Evolutionary conservation across 2,113 vertebrate species (phyloP).

Genomic region (Sialia sialis): DNA sequence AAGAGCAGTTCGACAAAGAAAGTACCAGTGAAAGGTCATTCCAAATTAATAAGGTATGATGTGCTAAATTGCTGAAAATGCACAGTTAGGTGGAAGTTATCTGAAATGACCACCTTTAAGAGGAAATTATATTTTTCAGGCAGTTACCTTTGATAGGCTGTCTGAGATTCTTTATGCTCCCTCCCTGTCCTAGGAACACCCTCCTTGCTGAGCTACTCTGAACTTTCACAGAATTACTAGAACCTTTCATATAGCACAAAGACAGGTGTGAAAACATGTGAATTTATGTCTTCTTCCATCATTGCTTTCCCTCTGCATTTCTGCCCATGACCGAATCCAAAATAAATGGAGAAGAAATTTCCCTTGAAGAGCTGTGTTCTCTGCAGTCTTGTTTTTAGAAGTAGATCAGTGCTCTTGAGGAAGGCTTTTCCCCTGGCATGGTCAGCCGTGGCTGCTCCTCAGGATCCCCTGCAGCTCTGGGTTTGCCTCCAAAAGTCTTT

Average conservation of each 20-base stretch:
- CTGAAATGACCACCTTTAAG: neutral
- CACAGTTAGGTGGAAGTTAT: neutral
- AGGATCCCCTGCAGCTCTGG: too few species aligned
- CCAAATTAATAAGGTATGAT: constrained; percentile 76
- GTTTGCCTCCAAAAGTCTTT: too few species aligned
- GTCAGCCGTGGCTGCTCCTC: too few species aligned
- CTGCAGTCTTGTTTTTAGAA: too few species aligned
- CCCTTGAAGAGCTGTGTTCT: too few species aligned
- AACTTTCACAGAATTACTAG: neutral
- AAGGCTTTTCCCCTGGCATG: too few species aligned
- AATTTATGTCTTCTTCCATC: neutral
- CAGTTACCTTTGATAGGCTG: neutral
- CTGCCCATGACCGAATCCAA: too few species aligned
- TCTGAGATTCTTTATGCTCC: fast-evolving
- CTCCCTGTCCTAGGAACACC: fast-evolving
- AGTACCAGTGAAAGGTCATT: constrained; percentile 80
- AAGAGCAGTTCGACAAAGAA: constrained; percentile 68
- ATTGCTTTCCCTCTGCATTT: too few species aligned
- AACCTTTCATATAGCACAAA: neutral
- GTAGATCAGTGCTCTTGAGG: too few species aligned
- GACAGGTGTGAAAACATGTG: neutral
- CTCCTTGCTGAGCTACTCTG: neutral
- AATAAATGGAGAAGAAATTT: too few species aligned
- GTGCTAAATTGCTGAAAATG: neutral
- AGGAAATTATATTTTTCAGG: neutral